Conservation (phyloP, 2,888 invertebrate species). For the Scaptomyza flava region DNA sequence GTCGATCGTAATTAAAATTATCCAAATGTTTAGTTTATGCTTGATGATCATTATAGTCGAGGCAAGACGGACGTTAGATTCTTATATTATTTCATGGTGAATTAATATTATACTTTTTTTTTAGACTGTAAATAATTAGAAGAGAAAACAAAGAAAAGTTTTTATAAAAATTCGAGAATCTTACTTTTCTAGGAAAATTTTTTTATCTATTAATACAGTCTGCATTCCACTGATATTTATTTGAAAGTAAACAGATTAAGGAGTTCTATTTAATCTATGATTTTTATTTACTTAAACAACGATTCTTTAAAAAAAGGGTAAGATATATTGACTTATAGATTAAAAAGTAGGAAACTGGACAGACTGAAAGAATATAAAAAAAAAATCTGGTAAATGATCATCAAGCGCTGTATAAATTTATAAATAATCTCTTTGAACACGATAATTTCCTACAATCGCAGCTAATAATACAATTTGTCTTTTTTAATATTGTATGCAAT, state of each 20-base stretch:
- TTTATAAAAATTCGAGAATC: neutral
- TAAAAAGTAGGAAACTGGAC: no score
- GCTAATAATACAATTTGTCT: slow-evolving; percentile 1
- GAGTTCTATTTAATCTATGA: no score
- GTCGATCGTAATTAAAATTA: slow-evolving; percentile 35
- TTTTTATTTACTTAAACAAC: no score
- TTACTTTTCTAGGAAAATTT: neutral
- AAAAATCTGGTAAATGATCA: slow-evolving; percentile 41
- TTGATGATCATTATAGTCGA: slow-evolving; percentile 60
- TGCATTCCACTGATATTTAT: no score
- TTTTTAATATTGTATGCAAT: slow-evolving; percentile 38
- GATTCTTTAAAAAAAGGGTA: no score
- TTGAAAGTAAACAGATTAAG: no score
- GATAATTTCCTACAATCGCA: neutral
- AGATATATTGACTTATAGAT: neutral
- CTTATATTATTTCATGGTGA: no score
- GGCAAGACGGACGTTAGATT: neutral
- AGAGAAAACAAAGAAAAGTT: neutral
- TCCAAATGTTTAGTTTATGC: slow-evolving; percentile 17
- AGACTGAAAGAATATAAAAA: neutral
- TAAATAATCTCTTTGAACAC: slow-evolving; percentile 9
- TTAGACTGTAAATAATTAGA: no score
- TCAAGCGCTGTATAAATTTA: slow-evolving; percentile 43
- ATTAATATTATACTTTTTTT: no score
- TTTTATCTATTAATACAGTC: no score